Conservation (phyloP, 2,113 vertebrate genomes). For the Mionectes macconnelli region DNA sequence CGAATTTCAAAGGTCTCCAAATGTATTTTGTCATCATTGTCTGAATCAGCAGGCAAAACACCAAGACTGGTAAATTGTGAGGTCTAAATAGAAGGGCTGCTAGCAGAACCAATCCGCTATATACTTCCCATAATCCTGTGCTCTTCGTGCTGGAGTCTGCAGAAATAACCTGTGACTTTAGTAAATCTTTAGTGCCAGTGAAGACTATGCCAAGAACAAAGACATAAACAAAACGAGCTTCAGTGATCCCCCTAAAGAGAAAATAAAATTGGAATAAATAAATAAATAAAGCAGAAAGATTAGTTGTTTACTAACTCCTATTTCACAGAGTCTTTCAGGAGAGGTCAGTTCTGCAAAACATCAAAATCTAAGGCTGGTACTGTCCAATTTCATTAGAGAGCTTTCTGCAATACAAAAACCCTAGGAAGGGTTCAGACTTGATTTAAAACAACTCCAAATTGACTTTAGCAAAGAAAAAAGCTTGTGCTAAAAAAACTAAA, state of each 20-base stretch:
- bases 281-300: not conserved
- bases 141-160: slow-evolving; percentile 72
- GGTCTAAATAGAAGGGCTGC: slow-evolving; percentile 86
- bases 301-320: not conserved
- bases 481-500: not conserved
- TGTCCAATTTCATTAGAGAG: not conserved
- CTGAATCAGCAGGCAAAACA: slow-evolving; percentile 87
- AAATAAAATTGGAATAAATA: not conserved
- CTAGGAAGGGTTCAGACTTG: not conserved
- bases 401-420: not conserved
- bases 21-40: slow-evolving; percentile 84
- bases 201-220: slow-evolving; percentile 94
- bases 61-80: slow-evolving; percentile 91
- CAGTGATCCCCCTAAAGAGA: slow-evolving; percentile 86
- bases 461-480: not conserved
- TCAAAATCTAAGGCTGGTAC: not conserved
- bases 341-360: not conserved
- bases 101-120: slow-evolving; percentile 88
- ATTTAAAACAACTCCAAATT: not conserved
- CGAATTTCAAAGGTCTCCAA: slow-evolving; percentile 86
- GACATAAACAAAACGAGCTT: slow-evolving; percentile 93
- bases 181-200: slow-evolving; percentile 88
- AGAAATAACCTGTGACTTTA: slow-evolving; percentile 84
- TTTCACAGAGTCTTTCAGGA: not conserved
- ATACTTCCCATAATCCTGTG: slow-evolving; percentile 89